These are phyloP conservation scores for Aphrocallistes beatrix DNA, from an alignment of 37 sponge, comb jelly and placozoan genomes.

Conservation along the genomic window DNA sequence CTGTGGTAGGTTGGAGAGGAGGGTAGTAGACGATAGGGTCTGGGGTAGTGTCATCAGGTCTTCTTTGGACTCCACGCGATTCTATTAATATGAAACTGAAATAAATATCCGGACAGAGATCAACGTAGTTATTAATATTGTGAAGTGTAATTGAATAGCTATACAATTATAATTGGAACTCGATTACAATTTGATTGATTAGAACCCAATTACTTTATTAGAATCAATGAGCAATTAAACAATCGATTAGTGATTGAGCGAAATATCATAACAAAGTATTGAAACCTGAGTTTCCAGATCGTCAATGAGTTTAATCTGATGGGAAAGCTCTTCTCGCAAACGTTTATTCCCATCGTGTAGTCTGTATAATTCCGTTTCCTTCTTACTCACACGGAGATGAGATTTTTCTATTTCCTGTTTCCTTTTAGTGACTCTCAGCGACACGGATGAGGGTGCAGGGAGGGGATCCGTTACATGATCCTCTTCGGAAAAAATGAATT, in stretches of 20 bases:
- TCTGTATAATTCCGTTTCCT: neutral
- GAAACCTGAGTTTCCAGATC: neutral
- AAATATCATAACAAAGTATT: neutral
- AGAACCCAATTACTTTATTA: too few species aligned
- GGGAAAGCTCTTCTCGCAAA: neutral
- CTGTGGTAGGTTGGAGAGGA: neutral
- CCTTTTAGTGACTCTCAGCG: neutral
- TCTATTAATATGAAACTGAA: too few species aligned
- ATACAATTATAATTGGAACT: too few species aligned
- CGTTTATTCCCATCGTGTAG: neutral
- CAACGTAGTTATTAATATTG: too few species aligned
- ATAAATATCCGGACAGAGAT: too few species aligned
- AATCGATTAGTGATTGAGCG: neutral
- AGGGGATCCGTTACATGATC: neutral
- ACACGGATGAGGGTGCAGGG: neutral
- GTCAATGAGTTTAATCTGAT: neutral
- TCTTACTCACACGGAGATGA: neutral
- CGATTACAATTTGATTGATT: too few species aligned
- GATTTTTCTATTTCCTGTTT: neutral
- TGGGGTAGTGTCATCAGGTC: neutral
- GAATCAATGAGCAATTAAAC: too few species aligned
- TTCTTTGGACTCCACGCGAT: neutral
- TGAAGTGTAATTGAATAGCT: too few species aligned
- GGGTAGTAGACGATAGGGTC: neutral
- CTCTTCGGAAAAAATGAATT: neutral